phyloP scores from a whole-genome alignment of 2,888 invertebrate genomes.

The Nomada flava region DNA sequence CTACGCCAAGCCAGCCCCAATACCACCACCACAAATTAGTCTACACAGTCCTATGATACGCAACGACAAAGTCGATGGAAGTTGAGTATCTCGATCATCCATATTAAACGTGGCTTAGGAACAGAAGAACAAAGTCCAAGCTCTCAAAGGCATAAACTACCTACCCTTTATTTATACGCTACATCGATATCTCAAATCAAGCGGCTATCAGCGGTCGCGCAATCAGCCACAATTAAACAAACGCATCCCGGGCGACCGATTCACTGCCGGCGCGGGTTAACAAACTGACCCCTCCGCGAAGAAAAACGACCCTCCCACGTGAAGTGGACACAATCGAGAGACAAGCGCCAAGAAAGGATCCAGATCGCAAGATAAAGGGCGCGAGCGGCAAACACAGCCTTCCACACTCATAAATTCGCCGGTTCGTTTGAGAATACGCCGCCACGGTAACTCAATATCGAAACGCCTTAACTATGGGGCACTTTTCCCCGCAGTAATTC shows the following conservation, averaged over 20 bases:
- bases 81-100: no score
- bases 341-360: neutral
- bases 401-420: slow-evolving; percentile 67
- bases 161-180: no score
- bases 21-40: no score
- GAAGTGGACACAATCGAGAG: neutral
- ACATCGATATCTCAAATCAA: no score
- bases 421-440: slow-evolving; percentile 68
- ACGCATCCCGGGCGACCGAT: neutral
- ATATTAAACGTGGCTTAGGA: no score
- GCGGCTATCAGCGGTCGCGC: no score
- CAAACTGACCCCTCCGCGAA: neutral
- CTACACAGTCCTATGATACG: no score
- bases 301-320: neutral
- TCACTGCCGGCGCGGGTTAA: neutral
- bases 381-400: neutral
- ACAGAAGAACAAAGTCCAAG: no score
- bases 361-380: slow-evolving; percentile 8
- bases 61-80: no score
- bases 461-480: slow-evolving; percentile 68
- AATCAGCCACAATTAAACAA: neutral
- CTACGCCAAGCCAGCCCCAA: no score
- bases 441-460: slow-evolving; percentile 73
- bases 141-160: no score
- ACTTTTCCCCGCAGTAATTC: slow-evolving; percentile 54